These are phyloP conservation scores for Elaphurus davidianus DNA, from an alignment of 2,113 vertebrate genomes.

Conservation along the genomic window DNA sequence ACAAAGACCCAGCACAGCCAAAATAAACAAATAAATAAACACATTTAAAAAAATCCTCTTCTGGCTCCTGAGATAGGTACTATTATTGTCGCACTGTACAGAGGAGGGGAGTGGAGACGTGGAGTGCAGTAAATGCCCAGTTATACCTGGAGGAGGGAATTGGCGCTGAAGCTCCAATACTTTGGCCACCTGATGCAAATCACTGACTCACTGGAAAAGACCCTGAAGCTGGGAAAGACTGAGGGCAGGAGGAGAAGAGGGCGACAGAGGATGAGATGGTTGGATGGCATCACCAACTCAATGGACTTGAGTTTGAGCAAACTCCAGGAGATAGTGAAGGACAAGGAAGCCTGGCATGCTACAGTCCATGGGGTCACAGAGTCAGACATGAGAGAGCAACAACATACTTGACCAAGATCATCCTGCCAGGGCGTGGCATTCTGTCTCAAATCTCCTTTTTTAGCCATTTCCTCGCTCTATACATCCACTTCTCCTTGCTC, in stretches of 20 bases:
- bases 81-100: not conserved
- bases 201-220: not conserved
- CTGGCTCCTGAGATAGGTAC: not conserved
- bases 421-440: not conserved
- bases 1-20: not conserved
- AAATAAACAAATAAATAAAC: not conserved
- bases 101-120: not conserved
- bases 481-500: not conserved
- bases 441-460: not conserved
- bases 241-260: not conserved
- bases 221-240: not conserved
- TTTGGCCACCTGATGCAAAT: not conserved
- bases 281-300: not conserved
- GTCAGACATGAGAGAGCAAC: not conserved
- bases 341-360: not conserved
- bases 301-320: not conserved
- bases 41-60: not conserved
- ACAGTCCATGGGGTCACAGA: not conserved
- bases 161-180: not conserved
- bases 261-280: not conserved
- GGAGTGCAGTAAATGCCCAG: not conserved
- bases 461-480: not conserved
- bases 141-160: not conserved
- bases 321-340: not conserved
- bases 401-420: not conserved